A percentile compares a stretch with the other conserved stretches of the same genome.
These are phyloP conservation scores for Tenthredo amoena DNA, from an alignment of 2,888 invertebrate species.

Conservation along the genomic window DNA sequence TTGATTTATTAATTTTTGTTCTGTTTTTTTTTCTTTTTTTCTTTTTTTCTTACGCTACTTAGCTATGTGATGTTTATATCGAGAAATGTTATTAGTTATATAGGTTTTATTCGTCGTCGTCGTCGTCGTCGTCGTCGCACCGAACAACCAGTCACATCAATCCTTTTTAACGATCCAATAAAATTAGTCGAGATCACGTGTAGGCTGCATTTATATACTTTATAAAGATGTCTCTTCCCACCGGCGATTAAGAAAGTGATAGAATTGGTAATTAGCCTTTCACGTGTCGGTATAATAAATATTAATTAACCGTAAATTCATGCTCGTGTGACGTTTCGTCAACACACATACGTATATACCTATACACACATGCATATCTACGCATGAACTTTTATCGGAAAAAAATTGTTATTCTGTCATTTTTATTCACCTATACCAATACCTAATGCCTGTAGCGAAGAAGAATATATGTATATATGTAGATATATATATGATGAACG, in stretches of 20 bases:
- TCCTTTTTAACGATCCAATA: not conserved
- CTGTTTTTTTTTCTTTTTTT: too few relatives aligned
- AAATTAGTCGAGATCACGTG: slow-evolving; percentile 4
- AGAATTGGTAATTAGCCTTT: not conserved
- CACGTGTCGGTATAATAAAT: slow-evolving; percentile 17
- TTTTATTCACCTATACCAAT: too few relatives aligned
- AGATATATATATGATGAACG: not conserved
- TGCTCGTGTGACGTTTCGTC: not conserved
- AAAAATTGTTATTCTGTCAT: too few relatives aligned
- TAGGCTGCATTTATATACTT: not conserved
- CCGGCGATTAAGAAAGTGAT: slow-evolving; percentile 1
- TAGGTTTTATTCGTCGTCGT: not conserved
- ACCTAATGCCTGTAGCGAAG: too few relatives aligned
- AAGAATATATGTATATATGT: not conserved
- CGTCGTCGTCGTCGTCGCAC: not conserved
- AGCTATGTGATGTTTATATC: not conserved
- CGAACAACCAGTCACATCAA: not conserved
- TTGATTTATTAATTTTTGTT: too few relatives aligned
- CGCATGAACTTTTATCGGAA: not conserved
- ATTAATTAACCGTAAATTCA: slow-evolving; percentile 9
- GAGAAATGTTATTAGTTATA: not conserved
- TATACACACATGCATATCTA: not conserved
- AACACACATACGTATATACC: not conserved
- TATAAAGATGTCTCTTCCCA: not conserved
- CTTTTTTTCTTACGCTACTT: too few relatives aligned